Conservation (phyloP, 2,113 vertebrate species). For the Catharus bicknelli region DNA sequence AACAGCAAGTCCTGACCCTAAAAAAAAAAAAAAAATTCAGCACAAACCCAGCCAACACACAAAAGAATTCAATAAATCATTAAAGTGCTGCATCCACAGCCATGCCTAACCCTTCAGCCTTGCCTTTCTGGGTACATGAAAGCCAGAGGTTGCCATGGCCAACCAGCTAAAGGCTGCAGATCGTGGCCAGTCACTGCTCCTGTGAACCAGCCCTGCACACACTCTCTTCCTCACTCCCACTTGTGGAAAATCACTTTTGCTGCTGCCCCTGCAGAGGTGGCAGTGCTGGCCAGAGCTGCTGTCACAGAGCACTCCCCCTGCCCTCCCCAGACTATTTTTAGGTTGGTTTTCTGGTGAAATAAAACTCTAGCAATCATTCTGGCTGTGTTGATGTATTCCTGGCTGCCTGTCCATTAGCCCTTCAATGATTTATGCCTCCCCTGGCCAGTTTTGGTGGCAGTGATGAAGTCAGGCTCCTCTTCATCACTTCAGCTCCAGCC, state of each 20-base stretch:
- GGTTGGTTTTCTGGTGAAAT: background rate
- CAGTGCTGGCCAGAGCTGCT: background rate
- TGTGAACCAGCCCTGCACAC: background rate
- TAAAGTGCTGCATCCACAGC: background rate
- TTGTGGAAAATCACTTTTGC: background rate
- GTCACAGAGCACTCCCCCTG: accelerated
- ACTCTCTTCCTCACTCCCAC: background rate
- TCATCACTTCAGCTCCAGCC: background rate
- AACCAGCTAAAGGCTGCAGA: background rate
- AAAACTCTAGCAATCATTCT: background rate
- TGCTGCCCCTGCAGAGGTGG: background rate
- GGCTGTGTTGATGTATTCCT: background rate
- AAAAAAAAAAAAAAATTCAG: background rate
- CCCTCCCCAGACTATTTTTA: background rate
- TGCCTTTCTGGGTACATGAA: background rate
- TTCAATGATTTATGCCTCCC: background rate
- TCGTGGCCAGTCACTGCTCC: background rate
- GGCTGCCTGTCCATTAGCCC: background rate
- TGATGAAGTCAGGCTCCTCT: background rate
- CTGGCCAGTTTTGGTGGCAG: background rate
- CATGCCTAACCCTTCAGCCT: background rate
- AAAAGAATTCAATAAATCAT: slow-evolving; percentile 8
- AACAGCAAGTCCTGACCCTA: background rate
- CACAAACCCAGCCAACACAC: background rate
- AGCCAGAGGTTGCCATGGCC: background rate